A percentile compares a stretch with the other conserved stretches of the same genome.
phyloP scores from a whole-genome alignment of 2,888 invertebrate genomes.

The Oasisia sp. region DNA sequence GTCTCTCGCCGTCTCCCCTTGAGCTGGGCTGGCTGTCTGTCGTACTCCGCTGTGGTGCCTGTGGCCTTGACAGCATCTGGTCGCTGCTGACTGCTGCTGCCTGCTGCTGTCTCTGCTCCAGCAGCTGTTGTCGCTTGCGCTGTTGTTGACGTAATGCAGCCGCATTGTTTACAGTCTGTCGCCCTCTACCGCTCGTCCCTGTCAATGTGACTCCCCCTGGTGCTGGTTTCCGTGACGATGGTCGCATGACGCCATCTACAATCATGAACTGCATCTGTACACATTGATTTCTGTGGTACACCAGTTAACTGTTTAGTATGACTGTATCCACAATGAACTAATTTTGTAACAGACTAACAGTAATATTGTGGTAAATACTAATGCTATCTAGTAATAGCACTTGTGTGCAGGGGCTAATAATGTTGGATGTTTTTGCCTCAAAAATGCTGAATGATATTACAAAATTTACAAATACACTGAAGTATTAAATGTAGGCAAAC shows the following conservation, averaged over 20 bases:
- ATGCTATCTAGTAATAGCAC: too few relatives aligned
- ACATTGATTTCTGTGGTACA: background rate
- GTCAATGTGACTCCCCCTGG: background rate
- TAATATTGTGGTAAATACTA: too few relatives aligned
- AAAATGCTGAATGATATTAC: too few relatives aligned
- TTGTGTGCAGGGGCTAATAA: too few relatives aligned
- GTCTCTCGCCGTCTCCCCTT: background rate
- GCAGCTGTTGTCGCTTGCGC: background rate
- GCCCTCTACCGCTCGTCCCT: background rate
- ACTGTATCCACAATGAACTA: too few relatives aligned
- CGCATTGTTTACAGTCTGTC: background rate
- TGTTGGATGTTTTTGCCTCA: too few relatives aligned
- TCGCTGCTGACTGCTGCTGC: background rate
- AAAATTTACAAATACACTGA: too few relatives aligned
- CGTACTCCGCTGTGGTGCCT: background rate
- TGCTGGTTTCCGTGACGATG: background rate
- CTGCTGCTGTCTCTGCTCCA: background rate
- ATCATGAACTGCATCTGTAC: background rate
- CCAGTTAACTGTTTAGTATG: too few relatives aligned
- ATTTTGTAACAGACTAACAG: too few relatives aligned
- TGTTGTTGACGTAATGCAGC: background rate
- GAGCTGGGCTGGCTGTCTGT: background rate
- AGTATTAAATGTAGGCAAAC: too few relatives aligned
- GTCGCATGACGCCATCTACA: background rate
- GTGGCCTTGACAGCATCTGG: background rate